phyloP scores from a whole-genome alignment of 2,113 vertebrate genomes.

The Nestor notabilis region DNA sequence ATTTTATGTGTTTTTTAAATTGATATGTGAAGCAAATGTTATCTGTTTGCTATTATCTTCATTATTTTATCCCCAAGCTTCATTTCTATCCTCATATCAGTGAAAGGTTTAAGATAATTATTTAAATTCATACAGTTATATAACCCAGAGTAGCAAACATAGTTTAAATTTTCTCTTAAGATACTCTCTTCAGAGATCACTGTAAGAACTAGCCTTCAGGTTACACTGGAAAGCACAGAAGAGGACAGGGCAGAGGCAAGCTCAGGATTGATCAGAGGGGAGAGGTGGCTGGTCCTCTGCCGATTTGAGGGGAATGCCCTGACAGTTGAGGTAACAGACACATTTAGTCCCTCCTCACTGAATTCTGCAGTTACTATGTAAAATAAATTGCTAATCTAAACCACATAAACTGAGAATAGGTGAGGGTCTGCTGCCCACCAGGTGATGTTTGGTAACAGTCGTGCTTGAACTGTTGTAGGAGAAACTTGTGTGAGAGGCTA shows the following conservation, averaged over 20 bases:
- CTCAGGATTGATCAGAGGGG: background rate
- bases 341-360: background rate
- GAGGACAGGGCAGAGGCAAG: background rate
- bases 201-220: accelerated
- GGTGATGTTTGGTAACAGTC: background rate
- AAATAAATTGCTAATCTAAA: background rate
- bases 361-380: background rate
- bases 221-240: background rate
- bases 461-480: background rate
- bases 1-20: background rate
- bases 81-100: background rate
- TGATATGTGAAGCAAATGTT: background rate
- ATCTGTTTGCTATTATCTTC: background rate
- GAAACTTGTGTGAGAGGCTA: background rate
- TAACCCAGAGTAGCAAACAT: background rate
- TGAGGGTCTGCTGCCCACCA: background rate
- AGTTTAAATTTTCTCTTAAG: background rate
- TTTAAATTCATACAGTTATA: background rate
- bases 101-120: background rate
- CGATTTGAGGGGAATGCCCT: background rate
- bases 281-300: background rate
- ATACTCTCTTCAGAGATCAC: background rate
- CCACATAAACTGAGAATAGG: accelerated
- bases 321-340: background rate
- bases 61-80: background rate